These are phyloP conservation scores for Capreolus pygargus DNA, from an alignment of 2,113 vertebrate genomes.

Conservation along the genomic window DNA sequence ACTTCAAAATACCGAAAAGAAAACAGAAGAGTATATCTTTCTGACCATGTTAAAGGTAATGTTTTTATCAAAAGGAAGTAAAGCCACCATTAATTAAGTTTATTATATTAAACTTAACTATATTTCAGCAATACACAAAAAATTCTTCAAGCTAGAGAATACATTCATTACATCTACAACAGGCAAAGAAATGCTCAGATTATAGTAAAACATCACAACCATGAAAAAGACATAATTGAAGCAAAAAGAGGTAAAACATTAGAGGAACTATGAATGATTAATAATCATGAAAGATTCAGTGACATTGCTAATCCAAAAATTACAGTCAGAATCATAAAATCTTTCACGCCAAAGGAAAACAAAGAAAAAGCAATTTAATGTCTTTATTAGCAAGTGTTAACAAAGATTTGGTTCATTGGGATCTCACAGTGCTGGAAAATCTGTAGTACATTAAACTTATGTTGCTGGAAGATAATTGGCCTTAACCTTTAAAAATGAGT, in stretches of 20 bases:
- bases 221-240: background rate
- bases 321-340: background rate
- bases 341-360: background rate
- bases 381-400: background rate
- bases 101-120: background rate
- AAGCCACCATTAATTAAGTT: background rate
- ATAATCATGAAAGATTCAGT: background rate
- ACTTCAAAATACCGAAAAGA: background rate
- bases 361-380: background rate
- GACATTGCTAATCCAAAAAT: background rate
- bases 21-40: background rate
- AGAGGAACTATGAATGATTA: background rate
- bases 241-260: background rate
- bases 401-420: background rate
- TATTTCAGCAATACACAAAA: background rate
- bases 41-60: background rate
- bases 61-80: background rate
- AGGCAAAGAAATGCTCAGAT: background rate
- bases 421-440: background rate
- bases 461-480: background rate
- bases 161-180: background rate
- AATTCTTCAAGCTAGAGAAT: background rate
- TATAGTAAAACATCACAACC: background rate
- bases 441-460: background rate
- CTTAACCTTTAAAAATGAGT: background rate